A percentile compares a stretch with the other conserved stretches of the same genome.
Conservation (phyloP, 1,140 invertebrate species). For the Rhynchophorus ferrugineus region DNA sequence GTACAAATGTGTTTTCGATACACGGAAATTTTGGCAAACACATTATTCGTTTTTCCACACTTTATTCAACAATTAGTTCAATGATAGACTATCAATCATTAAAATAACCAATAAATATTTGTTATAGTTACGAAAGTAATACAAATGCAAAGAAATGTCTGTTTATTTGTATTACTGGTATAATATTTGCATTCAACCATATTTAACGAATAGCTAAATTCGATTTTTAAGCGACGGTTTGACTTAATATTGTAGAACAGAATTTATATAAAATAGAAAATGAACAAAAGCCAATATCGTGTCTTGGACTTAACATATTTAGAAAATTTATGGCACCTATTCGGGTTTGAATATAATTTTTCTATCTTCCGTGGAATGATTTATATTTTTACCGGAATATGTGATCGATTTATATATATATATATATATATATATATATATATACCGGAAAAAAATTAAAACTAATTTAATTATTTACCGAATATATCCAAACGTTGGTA, state of each 20-base stretch:
- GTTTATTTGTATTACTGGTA: too few relatives aligned
- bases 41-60: background rate
- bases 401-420: too few relatives aligned
- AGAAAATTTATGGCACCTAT: background rate
- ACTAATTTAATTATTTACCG: background rate
- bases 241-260: background rate
- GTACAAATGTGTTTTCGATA: background rate
- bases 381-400: too few relatives aligned
- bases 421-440: too few relatives aligned
- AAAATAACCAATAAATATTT: background rate
- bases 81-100: background rate
- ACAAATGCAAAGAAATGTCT: too few relatives aligned
- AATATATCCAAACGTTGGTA: background rate
- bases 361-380: too few relatives aligned
- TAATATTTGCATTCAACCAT: too few relatives aligned
- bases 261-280: background rate
- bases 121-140: background rate
- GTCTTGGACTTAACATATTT: background rate
- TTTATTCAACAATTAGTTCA: background rate
- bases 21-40: background rate
- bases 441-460: background rate
- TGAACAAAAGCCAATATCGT: background rate
- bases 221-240: background rate
- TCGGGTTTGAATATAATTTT: background rate
- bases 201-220: too few relatives aligned